These are phyloP conservation scores for Thaumetopoea pityocampa DNA, from an alignment of 1,140 invertebrate genomes.

Conservation along the genomic window DNA sequence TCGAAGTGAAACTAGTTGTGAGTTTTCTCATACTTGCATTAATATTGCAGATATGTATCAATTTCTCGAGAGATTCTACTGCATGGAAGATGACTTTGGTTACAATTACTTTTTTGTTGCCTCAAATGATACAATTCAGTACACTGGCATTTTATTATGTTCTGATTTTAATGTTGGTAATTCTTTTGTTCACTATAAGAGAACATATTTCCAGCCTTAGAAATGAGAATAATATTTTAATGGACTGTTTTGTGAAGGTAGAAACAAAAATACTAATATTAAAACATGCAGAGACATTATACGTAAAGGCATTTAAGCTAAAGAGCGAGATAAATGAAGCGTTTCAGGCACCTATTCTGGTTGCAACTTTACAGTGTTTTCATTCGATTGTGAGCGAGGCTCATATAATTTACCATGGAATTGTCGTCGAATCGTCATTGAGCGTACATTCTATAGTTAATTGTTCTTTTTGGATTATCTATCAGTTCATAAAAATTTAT, in stretches of 20 bases:
- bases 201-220: constrained; percentile 23
- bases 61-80: constrained; percentile 31
- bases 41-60: constrained; percentile 31
- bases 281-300: constrained; percentile 38
- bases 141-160: constrained; percentile 37
- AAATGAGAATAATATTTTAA: constrained; percentile 13
- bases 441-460: constrained; percentile 38
- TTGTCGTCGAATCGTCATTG: constrained; percentile 23
- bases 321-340: constrained; percentile 40
- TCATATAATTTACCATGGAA: constrained; percentile 47
- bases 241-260: constrained; percentile 21
- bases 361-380: constrained; percentile 45
- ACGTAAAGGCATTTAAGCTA: constrained; percentile 40
- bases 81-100: constrained; percentile 46
- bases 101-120: constrained; percentile 38
- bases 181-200: constrained; percentile 35
- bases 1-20: constrained; percentile 27
- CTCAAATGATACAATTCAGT: constrained; percentile 47
- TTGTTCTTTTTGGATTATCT: constrained; percentile 48
- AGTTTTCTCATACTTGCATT: constrained; percentile 17
- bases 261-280: constrained; percentile 30
- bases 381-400: constrained; percentile 50
- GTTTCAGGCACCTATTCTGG: constrained; percentile 47
- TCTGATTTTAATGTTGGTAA: constrained; percentile 34
- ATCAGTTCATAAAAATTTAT: constrained; percentile 54